A percentile compares a stretch with the other conserved stretches of the same genome.
Evolutionary conservation across 2,888 invertebrate genomes (phyloP).

Genomic region (Dysmachus trigonus): DNA sequence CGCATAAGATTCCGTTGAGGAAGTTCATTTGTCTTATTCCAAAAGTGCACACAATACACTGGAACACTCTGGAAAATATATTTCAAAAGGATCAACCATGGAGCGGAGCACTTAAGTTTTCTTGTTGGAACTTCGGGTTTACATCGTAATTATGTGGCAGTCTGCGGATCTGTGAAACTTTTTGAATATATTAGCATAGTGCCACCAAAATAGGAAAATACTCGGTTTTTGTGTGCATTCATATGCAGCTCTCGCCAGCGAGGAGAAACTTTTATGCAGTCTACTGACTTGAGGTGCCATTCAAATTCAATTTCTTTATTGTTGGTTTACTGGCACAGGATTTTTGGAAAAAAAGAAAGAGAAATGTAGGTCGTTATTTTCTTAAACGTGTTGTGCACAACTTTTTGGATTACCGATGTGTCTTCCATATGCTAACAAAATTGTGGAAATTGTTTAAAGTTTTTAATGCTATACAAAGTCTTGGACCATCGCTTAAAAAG

Average conservation of each 20-base stretch:
- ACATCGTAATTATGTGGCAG: slow-evolving; percentile 35
- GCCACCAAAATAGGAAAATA: not conserved
- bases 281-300: not conserved
- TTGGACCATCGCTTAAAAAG: too few relatives aligned
- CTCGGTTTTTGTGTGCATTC: not conserved
- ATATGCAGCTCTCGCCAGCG: not conserved
- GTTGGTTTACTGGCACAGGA: not conserved
- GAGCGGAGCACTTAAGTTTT: slow-evolving; percentile 1
- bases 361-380: not conserved
- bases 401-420: not conserved
- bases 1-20: slow-evolving; percentile 12
- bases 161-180: slow-evolving; percentile 19
- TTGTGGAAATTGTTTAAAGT: not conserved
- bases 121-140: slow-evolving; percentile 14
- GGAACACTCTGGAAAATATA: not conserved
- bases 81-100: slow-evolving; percentile 30
- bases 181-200: slow-evolving; percentile 19
- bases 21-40: slow-evolving; percentile 36
- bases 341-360: not conserved
- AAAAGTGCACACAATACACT: slow-evolving; percentile 13
- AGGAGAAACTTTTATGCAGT: not conserved
- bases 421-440: not conserved
- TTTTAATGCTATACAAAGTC: not conserved
- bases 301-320: slow-evolving; percentile 12
- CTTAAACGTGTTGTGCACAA: not conserved